phyloP scores from a whole-genome alignment of 2,888 invertebrate species.

The Blomia tropicalis region DNA sequence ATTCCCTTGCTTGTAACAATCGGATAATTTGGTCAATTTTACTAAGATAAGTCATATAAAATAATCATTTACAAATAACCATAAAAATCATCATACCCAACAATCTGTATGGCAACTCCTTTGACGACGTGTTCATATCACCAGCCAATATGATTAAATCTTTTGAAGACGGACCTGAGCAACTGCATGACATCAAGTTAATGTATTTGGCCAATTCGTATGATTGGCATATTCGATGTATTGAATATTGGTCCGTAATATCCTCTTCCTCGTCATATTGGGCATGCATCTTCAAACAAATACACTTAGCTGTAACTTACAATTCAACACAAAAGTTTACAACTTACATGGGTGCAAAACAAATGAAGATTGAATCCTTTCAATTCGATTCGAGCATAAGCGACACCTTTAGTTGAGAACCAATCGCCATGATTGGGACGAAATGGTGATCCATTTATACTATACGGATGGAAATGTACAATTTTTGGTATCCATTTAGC shows the following conservation, averaged over 20 bases:
- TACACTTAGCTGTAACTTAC: not conserved
- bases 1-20: slow-evolving; percentile 26
- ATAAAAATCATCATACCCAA: slow-evolving; percentile 29
- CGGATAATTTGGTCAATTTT: slow-evolving; percentile 17
- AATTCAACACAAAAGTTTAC: not conserved
- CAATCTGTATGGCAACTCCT: slow-evolving; percentile 59
- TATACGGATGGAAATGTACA: slow-evolving; percentile 78
- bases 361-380: slow-evolving; percentile 23
- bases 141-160: slow-evolving; percentile 77
- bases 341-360: slow-evolving; percentile 26
- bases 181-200: slow-evolving; percentile 56
- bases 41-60: slow-evolving; percentile 9
- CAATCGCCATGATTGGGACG: slow-evolving; percentile 92
- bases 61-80: not conserved
- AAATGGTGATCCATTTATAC: slow-evolving; percentile 92
- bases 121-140: slow-evolving; percentile 80
- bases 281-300: slow-evolving; percentile 59
- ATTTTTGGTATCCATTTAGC: slow-evolving; percentile 67
- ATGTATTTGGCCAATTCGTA: slow-evolving; percentile 89
- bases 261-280: slow-evolving; percentile 54
- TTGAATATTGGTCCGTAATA: slow-evolving; percentile 62
- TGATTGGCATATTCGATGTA: slow-evolving; percentile 81
- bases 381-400: slow-evolving; percentile 22
- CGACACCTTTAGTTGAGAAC: slow-evolving; percentile 78
- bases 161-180: slow-evolving; percentile 34